Evolutionary conservation across 2,888 invertebrate genomes (phyloP).

Genomic region (Calliphora vomitoria): DNA sequence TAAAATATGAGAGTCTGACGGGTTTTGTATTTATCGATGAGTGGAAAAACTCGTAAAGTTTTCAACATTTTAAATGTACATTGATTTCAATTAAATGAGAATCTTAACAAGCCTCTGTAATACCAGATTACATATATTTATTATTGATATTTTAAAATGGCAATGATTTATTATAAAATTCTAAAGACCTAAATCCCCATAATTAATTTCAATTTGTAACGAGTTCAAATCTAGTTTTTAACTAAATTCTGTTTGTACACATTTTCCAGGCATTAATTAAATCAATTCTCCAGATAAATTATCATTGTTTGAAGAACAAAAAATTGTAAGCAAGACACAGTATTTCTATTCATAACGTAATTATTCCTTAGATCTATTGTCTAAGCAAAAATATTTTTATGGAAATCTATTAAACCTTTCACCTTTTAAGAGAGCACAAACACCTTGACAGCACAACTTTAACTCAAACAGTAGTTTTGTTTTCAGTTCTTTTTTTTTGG

Average conservation of each 20-base stretch:
- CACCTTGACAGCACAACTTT: background rate
- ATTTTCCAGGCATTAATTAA: conserved; percentile 28
- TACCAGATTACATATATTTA: too few relatives aligned
- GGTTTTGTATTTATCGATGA: too few relatives aligned
- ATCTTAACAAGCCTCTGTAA: too few relatives aligned
- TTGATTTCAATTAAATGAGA: too few relatives aligned
- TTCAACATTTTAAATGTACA: too few relatives aligned
- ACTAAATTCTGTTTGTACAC: background rate
- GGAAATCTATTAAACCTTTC: conserved; percentile 7
- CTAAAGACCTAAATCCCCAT: background rate
- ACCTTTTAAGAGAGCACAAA: background rate
- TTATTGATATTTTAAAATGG: background rate
- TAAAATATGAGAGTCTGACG: too few relatives aligned
- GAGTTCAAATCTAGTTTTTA: background rate
- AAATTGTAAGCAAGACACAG: conserved; percentile 3
- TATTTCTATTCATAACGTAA: conserved; percentile 3
- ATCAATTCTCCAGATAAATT: conserved; percentile 24
- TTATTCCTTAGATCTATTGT: conserved; percentile 10
- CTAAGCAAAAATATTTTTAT: conserved; percentile 1
- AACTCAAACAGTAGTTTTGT: conserved; percentile 7
- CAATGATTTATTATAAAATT: background rate
- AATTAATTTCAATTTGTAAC: background rate
- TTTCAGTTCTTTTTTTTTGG: background rate
- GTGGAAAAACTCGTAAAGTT: too few relatives aligned
- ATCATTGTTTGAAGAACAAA: background rate